Evolutionary conservation across 2,113 vertebrate species (phyloP).

Genomic region (Bambusicola thoracicus): DNA sequence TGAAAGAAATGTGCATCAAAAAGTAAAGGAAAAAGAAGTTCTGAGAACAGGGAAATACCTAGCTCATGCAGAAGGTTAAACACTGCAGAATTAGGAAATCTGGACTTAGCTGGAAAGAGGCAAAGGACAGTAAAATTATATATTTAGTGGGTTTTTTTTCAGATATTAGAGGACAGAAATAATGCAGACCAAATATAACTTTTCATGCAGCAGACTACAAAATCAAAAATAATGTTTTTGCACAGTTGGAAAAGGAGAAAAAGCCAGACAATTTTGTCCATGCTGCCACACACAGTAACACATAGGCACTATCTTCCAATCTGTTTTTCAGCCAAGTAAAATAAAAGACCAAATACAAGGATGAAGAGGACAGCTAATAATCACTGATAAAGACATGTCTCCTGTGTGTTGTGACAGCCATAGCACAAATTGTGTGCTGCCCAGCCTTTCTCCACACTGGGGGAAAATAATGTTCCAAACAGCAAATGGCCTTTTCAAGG

Average conservation of each 20-base stretch:
- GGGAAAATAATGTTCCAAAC: not conserved
- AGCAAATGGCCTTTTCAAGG: not conserved
- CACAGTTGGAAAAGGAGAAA: not conserved
- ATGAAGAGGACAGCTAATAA: not conserved
- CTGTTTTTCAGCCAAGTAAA: not conserved
- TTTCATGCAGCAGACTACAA: not conserved
- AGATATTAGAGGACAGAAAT: not conserved
- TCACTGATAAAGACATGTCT: not conserved
- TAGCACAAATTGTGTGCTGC: not conserved
- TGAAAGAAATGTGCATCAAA: not conserved
- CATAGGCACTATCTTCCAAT: not conserved
- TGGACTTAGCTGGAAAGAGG: not conserved
- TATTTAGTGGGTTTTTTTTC: not conserved
- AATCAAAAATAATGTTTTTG: not conserved
- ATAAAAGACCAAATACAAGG: not conserved
- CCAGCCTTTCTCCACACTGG: not conserved
- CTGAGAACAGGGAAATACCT: not conserved
- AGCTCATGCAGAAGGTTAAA: not conserved
- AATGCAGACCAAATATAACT: not conserved
- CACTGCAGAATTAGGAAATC: not conserved
- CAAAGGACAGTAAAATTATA: not conserved
- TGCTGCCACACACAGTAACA: not conserved
- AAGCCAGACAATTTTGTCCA: not conserved
- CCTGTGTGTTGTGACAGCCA: not conserved
- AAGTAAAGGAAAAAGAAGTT: not conserved